Base-by-base conservation (phyloP, 2,888 invertebrate genomes). In the Cryptosula pallasiana region DNA sequence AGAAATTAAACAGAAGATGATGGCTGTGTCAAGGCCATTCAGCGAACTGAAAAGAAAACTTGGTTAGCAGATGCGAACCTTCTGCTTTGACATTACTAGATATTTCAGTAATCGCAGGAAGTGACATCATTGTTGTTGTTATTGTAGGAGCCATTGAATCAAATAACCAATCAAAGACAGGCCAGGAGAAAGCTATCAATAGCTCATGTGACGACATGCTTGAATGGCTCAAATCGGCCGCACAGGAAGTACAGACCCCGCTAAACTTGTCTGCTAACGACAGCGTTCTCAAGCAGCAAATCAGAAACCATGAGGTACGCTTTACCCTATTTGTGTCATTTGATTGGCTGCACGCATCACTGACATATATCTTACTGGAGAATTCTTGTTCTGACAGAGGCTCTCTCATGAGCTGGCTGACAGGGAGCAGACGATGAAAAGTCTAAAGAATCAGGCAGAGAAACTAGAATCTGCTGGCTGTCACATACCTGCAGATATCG, bases 161-260 rank as follows among this genome's bases (percentile, higher is more conserved):
- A 0, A 94, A 95, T 85, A 90, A 95, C 34, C 95, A 96, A 82
- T 92, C 90, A 0, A 90, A 91, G 27, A 87, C 91, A 35, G 87
- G 88, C 78, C 95, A 95, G 81, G 94, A 94, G 0, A 90, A 93
- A 72, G 93, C 95, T 83, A 91, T 97, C 78, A 93, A 93, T 79
- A 92, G 92, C 78, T 91, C 91, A 72, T 93, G 95, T 79, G 90
- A 93, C 2, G 91, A 92, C 77, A 93, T 94, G 0, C 88, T 95
- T 2, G 93, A 93, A 73, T 95, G 96, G 95, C 87, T 97, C 5
- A 90, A 91, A 3, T 90, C 92, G 90, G 73, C 76, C 16, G 74
- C 76, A 69, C 77, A 75, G 0, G 74, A 75, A 34, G 74, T 81
- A 23, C 75, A 78, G 0, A 75, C 75, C 0, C 73, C 79, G 55